Conservation (phyloP, 2,888 invertebrate species). For the Amorpha juglandis region DNA sequence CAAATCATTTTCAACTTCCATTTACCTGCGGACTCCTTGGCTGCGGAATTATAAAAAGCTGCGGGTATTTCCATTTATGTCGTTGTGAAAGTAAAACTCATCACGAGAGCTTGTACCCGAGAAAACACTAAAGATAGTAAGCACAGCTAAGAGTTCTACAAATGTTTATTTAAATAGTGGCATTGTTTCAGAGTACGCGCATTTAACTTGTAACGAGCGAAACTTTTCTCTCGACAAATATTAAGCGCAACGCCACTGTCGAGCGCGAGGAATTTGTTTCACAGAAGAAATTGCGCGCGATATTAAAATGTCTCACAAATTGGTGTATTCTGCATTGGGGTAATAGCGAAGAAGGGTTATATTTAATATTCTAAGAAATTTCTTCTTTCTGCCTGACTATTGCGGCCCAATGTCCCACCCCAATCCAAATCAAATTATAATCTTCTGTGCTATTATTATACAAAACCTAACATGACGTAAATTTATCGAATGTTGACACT, state of each 20-base stretch:
- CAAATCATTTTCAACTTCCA: not conserved
- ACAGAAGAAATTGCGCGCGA: slow-evolving; percentile 56
- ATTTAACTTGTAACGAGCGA: slow-evolving; percentile 58
- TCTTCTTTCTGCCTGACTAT: too few species aligned
- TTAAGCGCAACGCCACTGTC: slow-evolving; percentile 50
- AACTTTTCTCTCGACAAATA: slow-evolving; percentile 55
- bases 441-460: too few species aligned
- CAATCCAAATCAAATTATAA: too few species aligned
- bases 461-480: too few species aligned
- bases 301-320: slow-evolving; percentile 36
- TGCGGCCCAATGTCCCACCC: too few species aligned
- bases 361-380: too few species aligned
- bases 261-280: slow-evolving; percentile 55
- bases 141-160: not conserved
- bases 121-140: not conserved
- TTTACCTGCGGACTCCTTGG: not conserved
- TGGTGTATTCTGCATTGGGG: not conserved
- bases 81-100: not conserved
- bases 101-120: not conserved
- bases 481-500: too few species aligned
- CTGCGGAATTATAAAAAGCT: not conserved
- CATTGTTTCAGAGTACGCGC: slow-evolving; percentile 51
- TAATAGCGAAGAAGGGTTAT: too few species aligned
- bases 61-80: not conserved
- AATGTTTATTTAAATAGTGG: slow-evolving; percentile 33